Evolutionary conservation across 2,797 vertebrate genomes (phyloP), one percentile per base, ranked within the genome.

Genomic region (Bufotes viridis): DNA sequence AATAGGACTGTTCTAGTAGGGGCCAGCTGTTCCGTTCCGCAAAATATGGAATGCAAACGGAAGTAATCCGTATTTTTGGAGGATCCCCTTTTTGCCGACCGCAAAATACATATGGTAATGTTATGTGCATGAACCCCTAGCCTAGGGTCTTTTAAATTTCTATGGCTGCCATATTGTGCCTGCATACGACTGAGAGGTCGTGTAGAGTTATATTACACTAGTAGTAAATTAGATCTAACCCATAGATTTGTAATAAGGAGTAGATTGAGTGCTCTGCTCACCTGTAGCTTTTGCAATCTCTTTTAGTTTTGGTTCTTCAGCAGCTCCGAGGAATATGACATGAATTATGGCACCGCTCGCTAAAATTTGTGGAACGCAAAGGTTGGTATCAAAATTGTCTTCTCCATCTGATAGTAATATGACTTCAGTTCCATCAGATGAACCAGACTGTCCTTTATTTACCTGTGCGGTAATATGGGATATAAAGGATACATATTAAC

Each of bases 331-430:
- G 57, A 94, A 93, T 17, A 96, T 90, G 0, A 94, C 94, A 69
- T 96, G 94, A 86, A 95, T 93, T 86, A 93, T 91, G 14, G 92
- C 90, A 1, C 93, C 93, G 3, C 94, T 96, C 4, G 85, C 20
- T 55, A 88, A 80, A 83, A 94, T 93, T 0, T 63, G 13, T 0
- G 8, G 0, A 57, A 91, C 84, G 90, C 95, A 96, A 26, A 61
- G 55, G 0, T 0, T 0, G 0, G 70, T 84, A 42, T 93, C 88
- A 3, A 0, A 0, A 5, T 0, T 0, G 61, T 95, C 94, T 60
- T 94, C 92, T 14, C 95, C 95, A 63, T 95, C 95, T 0, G 95
- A 95, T 81, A 95, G 90, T 58, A 96, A 85, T 80, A 95, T 87
- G 0, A 96, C 92, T 91, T 95, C 94, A 91, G 95, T 90, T 65